phyloP scores from a whole-genome alignment of 1,140 invertebrate genomes.

The Acromyrmex echinatior region DNA sequence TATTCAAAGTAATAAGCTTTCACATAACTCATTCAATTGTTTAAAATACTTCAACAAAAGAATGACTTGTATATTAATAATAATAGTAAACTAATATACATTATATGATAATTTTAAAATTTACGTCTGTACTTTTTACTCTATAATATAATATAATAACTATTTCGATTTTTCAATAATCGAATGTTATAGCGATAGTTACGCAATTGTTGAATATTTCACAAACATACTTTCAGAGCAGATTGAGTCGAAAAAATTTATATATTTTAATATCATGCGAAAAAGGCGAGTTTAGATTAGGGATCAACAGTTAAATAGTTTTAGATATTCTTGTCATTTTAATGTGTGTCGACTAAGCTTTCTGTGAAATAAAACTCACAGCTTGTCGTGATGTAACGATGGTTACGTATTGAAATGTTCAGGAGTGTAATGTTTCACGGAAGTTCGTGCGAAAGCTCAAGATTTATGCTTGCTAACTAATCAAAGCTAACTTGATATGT shows the following conservation, averaged over 20 bases:
- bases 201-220: background rate
- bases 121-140: background rate
- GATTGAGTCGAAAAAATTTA: background rate
- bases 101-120: background rate
- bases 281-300: background rate
- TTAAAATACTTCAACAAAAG: too few relatives aligned
- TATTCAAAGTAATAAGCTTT: too few relatives aligned
- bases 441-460: background rate
- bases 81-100: too few relatives aligned
- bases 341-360: background rate
- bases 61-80: too few relatives aligned
- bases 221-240: background rate
- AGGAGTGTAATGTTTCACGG: slow-evolving; percentile 1
- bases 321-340: background rate
- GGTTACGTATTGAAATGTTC: background rate
- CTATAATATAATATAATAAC: background rate
- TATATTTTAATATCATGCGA: background rate
- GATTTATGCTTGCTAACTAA: slow-evolving; percentile 10
- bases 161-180: background rate
- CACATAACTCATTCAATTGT: too few relatives aligned
- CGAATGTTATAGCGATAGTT: background rate
- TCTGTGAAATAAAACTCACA: background rate
- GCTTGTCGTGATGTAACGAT: background rate
- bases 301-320: background rate
- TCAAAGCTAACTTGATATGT: background rate